phyloP scores from a whole-genome alignment of 1,140 invertebrate genomes.

The Tetragnatha versicolor region DNA sequence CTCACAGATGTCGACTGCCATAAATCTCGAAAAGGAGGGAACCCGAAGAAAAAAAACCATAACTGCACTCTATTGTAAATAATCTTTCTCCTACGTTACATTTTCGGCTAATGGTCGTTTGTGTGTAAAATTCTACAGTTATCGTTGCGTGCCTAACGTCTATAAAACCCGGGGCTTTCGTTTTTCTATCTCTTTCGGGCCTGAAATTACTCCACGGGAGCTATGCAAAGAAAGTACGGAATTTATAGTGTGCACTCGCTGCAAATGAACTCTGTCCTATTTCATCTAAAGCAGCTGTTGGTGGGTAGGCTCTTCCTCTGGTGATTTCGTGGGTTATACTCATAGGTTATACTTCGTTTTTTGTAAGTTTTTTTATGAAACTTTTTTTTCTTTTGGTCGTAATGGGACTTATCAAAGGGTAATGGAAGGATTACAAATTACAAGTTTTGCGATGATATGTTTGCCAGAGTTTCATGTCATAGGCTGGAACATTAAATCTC shows the following conservation, averaged over 20 bases:
- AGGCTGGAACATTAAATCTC: too few species aligned
- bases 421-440: too few species aligned
- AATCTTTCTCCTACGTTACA: conserved; percentile 35
- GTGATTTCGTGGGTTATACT: too few species aligned
- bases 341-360: too few species aligned
- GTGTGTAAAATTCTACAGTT: conserved; percentile 22
- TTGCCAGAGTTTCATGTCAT: too few species aligned
- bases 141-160: conserved; percentile 18
- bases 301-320: neutral
- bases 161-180: conserved; percentile 7
- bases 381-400: too few species aligned
- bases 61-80: conserved; percentile 31
- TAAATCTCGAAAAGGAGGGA: neutral
- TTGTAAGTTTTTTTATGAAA: too few species aligned
- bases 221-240: conserved; percentile 14
- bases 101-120: conserved; percentile 30
- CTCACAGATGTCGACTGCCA: conserved; percentile 12
- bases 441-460: too few species aligned
- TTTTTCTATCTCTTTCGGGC: conserved; percentile 13
- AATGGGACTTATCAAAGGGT: too few species aligned
- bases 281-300: conserved; percentile 4
- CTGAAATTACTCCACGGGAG: conserved; percentile 27
- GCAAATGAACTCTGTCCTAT: neutral
- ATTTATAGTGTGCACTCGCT: conserved; percentile 20
- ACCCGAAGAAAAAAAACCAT: neutral